Conservation (phyloP, 2,797 vertebrate genomes). For the Intellagama lesueurii region DNA sequence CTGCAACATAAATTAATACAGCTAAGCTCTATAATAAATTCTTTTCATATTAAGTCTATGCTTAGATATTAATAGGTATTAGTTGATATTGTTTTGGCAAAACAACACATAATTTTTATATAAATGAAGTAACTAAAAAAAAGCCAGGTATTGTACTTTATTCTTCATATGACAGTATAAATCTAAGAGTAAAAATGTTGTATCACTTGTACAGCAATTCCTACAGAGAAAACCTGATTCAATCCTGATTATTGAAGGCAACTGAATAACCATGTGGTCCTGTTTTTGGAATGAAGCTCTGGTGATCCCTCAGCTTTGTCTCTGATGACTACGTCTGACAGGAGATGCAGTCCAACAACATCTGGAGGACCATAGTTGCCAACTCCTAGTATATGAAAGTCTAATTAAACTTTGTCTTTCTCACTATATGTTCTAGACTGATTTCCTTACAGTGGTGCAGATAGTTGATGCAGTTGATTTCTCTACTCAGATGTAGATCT, state of each 20-base stretch:
- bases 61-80: background rate
- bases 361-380: no score
- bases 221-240: background rate
- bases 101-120: background rate
- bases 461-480: background rate
- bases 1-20: conserved; percentile 4
- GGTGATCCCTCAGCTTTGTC: no score
- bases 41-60: background rate
- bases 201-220: background rate
- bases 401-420: background rate
- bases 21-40: background rate
- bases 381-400: background rate
- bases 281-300: background rate
- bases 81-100: background rate
- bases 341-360: no score
- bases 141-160: background rate
- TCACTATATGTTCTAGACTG: background rate
- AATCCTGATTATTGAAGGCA: background rate
- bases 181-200: background rate
- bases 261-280: background rate
- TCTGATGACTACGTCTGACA: no score
- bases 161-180: background rate
- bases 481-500: background rate
- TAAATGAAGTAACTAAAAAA: background rate
- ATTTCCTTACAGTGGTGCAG: background rate